Evolutionary conservation across 2,797 vertebrate species (phyloP).

Genomic region (Pseudomugil gertrudae): DNA sequence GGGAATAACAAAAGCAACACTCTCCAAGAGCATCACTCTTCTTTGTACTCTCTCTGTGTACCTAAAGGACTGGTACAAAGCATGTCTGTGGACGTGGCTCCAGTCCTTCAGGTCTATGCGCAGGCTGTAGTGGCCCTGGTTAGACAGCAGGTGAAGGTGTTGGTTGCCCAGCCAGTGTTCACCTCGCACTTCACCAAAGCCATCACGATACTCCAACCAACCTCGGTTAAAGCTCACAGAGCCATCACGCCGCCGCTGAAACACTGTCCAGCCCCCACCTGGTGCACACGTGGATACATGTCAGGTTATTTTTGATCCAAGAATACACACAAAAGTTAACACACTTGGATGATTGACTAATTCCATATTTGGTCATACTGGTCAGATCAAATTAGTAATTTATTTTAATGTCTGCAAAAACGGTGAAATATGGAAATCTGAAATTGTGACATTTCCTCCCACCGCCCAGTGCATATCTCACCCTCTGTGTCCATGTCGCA

Average conservation of each 20-base stretch:
- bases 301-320: not conserved
- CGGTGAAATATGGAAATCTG: not conserved
- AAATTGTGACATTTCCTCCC: not conserved
- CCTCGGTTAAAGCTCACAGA: constrained; percentile 78
- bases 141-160: constrained; percentile 80
- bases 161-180: constrained; percentile 85
- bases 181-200: constrained; percentile 74
- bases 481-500: constrained; percentile 89
- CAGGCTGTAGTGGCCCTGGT: constrained; percentile 82
- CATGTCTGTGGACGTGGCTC: constrained; percentile 83
- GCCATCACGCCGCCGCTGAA: constrained; percentile 77
- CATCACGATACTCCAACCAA: constrained; percentile 79
- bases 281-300: not conserved
- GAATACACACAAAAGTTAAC: not conserved
- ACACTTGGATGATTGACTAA: not conserved
- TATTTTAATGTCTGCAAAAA: not conserved
- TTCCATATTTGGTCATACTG: not conserved
- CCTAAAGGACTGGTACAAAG: constrained; percentile 80
- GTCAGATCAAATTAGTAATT: not conserved
- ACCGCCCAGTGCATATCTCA: constrained; percentile 40
- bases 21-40: not conserved
- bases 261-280: constrained; percentile 82
- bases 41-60: constrained; percentile 1
- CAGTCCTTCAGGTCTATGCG: constrained; percentile 88
- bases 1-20: too few species aligned